Base-by-base conservation (phyloP, 2,113 vertebrate genomes). In the Solea senegalensis region DNA sequence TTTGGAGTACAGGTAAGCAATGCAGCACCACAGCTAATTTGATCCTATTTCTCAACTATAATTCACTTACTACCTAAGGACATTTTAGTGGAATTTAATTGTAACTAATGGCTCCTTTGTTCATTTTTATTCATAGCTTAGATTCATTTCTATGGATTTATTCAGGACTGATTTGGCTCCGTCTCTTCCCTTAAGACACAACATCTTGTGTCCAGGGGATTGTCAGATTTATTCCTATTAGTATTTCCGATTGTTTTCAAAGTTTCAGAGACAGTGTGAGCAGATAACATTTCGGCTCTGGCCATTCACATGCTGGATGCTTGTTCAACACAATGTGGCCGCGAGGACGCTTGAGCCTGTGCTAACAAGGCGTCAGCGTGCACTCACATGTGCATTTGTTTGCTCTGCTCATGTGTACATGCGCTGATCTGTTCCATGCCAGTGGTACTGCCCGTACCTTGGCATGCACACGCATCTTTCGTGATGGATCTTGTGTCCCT, bases 1-100 rank as follows among this genome's bases (percentile, higher is more conserved):
- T 12, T 88, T 99, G 91, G 98, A 98, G 54, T 99, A 99, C 94
- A 95, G 97, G 98, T 96, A 86, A 92, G 89, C 26, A 52, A 63
- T 6, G 15, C 27, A 43, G 16, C 55, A 4, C 63, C 48, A 53
- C 40, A 71, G 34, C 46, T 48, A 6, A 70, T 69, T 75, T 9
- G 50, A 45, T 85, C 74, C 15, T 13, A 77, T 86, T 84, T 69
- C 72, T 80, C 59, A 58, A 15, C 61, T 80, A 62, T 85, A 81
- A 89, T 89, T 78, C 83, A 71, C 74, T 68, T 80, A 86, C 67
- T 76, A 77, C 78, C 88, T 50, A 54, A 83, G 69, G 82, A 82
- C 77, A 76, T 87, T 81, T 92, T 82, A 89, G 82, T 61, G n/a
- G 69, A 75, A 73, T 91, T 90, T 89, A 88, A 88, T 85, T 91